Evolutionary conservation across 2,888 invertebrate species (phyloP), one percentile per base, ranked within the genome.

Genomic region (Mechanitis messenoides): DNA sequence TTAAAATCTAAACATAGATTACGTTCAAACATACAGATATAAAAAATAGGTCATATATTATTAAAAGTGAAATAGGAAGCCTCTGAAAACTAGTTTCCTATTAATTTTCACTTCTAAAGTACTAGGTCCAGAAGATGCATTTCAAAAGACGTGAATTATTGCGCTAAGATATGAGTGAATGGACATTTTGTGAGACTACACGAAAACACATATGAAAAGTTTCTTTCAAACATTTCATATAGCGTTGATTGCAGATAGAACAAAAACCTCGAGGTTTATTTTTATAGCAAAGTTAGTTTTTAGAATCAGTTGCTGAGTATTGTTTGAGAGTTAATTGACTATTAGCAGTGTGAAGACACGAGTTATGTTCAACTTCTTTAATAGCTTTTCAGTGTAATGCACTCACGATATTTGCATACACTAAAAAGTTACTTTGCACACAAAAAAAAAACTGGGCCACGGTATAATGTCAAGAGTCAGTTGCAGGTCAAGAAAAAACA

Each of bases 131-230:
- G 46, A 55, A 38, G 45, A 55, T 45, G 50, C 60, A 63, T 60
- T 63, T 65, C 59, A 61, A 65, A 65, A 57, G 63, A 60, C 65
- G 60, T 33, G 59, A 63, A 57, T 59, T 57, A 59, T 65, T 61
- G 38, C 65, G 50, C 55, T 47, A 53, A 56, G 54, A 56, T 60
- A 46, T 60, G 46, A 31, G 50, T 65, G 60, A 62, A 65, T 60
- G 53, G 58, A 58, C 56, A 60, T 56, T 58, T 56, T 59, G 53
- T 31, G 60, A 33, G 58, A 38, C 38, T 45, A 55, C 47, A 55
- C 33, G 45, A 63, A n/a, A 57, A 42, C 33, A 35, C n/a, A 55
- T 56, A 53, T 42, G 46, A 38, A 46, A 46, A 53, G 45, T n/a
- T 46, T 56, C 35, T 53, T 42, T 53, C 33, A 20, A 35, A 11